phyloP scores from a whole-genome alignment of 2,888 invertebrate genomes.

The Anthophora plumipes region DNA sequence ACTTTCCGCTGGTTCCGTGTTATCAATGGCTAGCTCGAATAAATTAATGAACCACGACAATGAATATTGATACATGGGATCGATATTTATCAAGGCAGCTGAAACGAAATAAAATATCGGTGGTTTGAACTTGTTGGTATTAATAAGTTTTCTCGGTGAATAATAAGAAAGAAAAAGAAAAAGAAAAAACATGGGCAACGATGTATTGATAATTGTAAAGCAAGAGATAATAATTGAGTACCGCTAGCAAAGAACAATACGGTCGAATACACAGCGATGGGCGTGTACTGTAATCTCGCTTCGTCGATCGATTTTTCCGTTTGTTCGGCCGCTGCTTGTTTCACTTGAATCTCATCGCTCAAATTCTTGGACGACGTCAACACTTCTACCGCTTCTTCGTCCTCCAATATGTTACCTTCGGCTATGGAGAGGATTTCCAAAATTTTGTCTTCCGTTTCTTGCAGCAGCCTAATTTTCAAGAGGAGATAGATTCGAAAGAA shows the following conservation, averaged over 20 bases:
- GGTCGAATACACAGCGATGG: slow-evolving; percentile 95
- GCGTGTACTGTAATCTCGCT: slow-evolving; percentile 93
- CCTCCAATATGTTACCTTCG: slow-evolving; percentile 93
- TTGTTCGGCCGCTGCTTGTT: slow-evolving; percentile 94
- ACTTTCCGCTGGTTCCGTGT: slow-evolving; percentile 93
- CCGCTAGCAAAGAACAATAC: slow-evolving; percentile 96
- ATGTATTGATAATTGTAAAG: too few species aligned
- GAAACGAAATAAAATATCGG: slow-evolving; percentile 78
- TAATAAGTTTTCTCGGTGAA: too few species aligned
- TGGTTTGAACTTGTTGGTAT: too few species aligned
- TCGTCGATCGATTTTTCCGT: slow-evolving; percentile 96
- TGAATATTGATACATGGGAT: slow-evolving; percentile 99
- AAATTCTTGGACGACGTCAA: slow-evolving; percentile 95
- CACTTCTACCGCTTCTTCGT: slow-evolving; percentile 94
- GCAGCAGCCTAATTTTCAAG: slow-evolving; percentile 86
- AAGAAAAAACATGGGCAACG: too few species aligned
- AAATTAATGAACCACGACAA: slow-evolving; percentile 96
- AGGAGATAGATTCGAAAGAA: slow-evolving; percentile 1
- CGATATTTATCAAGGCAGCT: slow-evolving; percentile 95
- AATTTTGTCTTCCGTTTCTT: slow-evolving; percentile 97
- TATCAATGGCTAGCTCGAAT: slow-evolving; percentile 94
- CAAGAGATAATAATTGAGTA: slow-evolving; percentile 80
- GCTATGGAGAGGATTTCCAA: slow-evolving; percentile 90
- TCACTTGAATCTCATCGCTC: slow-evolving; percentile 95
- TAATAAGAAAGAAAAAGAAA: too few species aligned